Evolutionary conservation across 2,888 invertebrate genomes (phyloP).

Genomic region (Drosophila kuntzei): DNA sequence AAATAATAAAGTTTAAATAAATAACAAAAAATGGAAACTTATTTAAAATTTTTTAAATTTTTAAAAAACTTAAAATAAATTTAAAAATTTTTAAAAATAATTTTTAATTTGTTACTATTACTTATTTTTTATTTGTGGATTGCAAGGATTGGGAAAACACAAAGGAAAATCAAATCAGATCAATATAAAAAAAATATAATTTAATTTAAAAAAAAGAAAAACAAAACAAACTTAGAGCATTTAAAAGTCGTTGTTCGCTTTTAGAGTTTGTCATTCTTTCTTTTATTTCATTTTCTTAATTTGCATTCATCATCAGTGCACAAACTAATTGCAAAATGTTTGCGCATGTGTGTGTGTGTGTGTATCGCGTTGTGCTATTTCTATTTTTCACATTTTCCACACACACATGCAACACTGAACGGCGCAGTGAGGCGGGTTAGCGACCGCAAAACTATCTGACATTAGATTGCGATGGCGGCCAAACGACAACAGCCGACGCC

Average conservation of each 20-base stretch:
- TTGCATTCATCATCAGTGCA: constrained; percentile 79
- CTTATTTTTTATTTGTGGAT: too few relatives aligned
- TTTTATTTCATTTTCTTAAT: constrained; percentile 65
- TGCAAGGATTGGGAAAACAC: too few relatives aligned
- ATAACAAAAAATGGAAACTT: too few relatives aligned
- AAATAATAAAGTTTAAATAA: too few relatives aligned
- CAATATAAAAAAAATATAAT: background rate
- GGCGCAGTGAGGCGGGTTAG: constrained; percentile 81
- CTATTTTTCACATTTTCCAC: constrained; percentile 60
- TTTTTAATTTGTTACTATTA: too few relatives aligned
- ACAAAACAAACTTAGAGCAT: too few relatives aligned
- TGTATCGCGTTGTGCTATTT: constrained; percentile 60
- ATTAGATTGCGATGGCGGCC: constrained; percentile 85
- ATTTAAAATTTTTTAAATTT: too few relatives aligned
- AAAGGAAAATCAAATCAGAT: too few relatives aligned
- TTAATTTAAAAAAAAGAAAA: too few relatives aligned
- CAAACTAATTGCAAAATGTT: constrained; percentile 74
- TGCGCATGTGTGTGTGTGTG: constrained; percentile 37
- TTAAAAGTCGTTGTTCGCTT: background rate
- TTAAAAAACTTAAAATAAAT: too few relatives aligned
- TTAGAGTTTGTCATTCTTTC: constrained; percentile 19
- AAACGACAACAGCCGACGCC: constrained; percentile 85
- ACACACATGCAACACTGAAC: constrained; percentile 23
- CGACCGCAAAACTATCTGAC: constrained; percentile 86
- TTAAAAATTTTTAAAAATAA: too few relatives aligned